Base-by-base conservation (phyloP, 2,797 vertebrate species). In the Chaetodon trifasciatus region DNA sequence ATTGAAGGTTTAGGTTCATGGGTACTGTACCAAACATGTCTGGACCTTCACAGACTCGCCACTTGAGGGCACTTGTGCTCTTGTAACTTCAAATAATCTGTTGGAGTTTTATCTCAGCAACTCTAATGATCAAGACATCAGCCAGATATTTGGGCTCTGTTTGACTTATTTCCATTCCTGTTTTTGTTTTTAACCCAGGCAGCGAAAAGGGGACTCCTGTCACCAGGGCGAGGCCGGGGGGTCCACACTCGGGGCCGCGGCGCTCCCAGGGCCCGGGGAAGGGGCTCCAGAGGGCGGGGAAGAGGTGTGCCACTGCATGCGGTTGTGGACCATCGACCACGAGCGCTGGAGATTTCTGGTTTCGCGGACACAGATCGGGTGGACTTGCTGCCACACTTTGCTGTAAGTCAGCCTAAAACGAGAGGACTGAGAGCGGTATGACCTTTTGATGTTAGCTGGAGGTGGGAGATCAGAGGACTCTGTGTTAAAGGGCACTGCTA, bases 301-400 rank as follows among this genome's bases (percentile, higher is more conserved):
- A 93, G 97, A 89, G 96, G 97, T 0, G 91, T 91, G 40, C 93
- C 97, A 3, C 66, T 94, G 62, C 97, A 99, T 32, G 96, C 97
- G 0, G 96, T 97, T 5, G 97, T 99, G 79, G 98, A 98, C 93
- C 97, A 99, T 79, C 97, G 98, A 8, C 97, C 98, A 39, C 92
- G 97, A 57, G 97, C 97, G 0, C 83, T 99, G 89, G 96, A 97
- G 83, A 98, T 99, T 88, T 97, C 95, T 49, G 97, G 97, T 0
- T 99, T 99, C 86, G 94, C 90, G 0, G 97, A 99, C 53, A 92
- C 93, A 0, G 98, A 99, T 76, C 93, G 96, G 55, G 97, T 97
- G 50, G 97, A 99, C 81, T 90, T 99, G 82, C 95, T 99, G 82
- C 98, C 97, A 81, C 98, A 99, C 87, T 99, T 99, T 96, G 98